Conservation (phyloP, 1,140 invertebrate species). For the Brachystomella parvula region DNA sequence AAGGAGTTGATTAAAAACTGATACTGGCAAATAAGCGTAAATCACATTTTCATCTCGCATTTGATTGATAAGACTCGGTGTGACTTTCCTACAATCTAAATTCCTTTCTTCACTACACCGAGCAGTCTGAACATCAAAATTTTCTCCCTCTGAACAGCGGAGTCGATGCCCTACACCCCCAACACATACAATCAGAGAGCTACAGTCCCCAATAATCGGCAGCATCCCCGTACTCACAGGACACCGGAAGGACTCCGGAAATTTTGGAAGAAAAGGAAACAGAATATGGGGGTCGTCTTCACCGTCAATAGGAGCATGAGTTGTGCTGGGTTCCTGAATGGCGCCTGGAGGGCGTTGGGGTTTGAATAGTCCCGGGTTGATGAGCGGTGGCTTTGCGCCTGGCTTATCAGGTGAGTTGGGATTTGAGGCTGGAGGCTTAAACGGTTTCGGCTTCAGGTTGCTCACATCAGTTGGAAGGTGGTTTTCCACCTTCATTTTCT, state of each 20-base stretch:
- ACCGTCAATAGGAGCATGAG: slow-evolving; percentile 1
- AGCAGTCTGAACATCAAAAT: neutral
- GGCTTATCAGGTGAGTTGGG: neutral
- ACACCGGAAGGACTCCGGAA: slow-evolving; percentile 13
- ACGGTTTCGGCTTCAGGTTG: slow-evolving; percentile 6
- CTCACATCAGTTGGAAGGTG: neutral
- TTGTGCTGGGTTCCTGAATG: neutral
- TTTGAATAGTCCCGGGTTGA: neutral
- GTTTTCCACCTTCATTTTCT: neutral
- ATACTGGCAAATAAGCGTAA: slow-evolving; percentile 2
- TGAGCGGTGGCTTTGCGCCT: neutral
- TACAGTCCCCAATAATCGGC: slow-evolving; percentile 26
- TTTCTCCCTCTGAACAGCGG: slow-evolving; percentile 14
- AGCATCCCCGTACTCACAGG: slow-evolving; percentile 20
- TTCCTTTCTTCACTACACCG: neutral
- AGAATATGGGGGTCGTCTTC: slow-evolving; percentile 14
- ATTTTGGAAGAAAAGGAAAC: slow-evolving; percentile 21
- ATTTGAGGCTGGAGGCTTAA: neutral
- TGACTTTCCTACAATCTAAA: neutral
- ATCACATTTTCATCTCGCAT: neutral
- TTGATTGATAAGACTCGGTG: neutral
- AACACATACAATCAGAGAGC: slow-evolving; percentile 24
- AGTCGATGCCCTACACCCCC: slow-evolving; percentile 20
- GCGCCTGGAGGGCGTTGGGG: neutral
- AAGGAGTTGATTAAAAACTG: neutral